Base-by-base conservation (phyloP, 2,888 invertebrate genomes). In the Trachelus tabidus region DNA sequence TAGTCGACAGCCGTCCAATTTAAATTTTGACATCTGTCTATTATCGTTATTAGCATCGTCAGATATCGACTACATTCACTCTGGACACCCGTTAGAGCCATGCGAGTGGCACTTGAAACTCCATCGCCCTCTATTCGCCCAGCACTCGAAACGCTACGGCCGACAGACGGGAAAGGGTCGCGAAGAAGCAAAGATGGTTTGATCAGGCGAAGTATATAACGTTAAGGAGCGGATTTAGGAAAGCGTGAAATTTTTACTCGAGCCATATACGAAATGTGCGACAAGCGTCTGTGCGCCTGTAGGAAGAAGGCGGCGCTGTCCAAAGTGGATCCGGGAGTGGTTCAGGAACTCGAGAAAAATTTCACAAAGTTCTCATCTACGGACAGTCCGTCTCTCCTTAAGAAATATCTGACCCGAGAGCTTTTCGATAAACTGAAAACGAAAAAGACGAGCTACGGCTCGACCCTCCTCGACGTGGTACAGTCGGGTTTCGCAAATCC, bases 401-500 rank as follows among this genome's bases (percentile, higher is more conserved):
- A 95, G 91, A 94, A 94, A 90, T 93, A 94, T 89, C 90, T 94
- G 81, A 93, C 93, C 73, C 90, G 90, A 81, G 77, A 78, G 68
- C 73, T 83, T 30, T 83, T 85, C 79, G 93, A 94, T 82, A 89
- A 91, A 79, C 89, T 94, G 78, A 94, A 94, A 92, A 90, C 85
- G 77, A 92, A 92, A 81, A 93, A 93, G 90, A 95, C 94, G 74
- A 90, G 92, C 77, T 93, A 93, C 85, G 94, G 94, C 34, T 94
- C 94, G 34, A 93, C 93, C n/a, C 92, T 95, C 73, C 90, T 94
- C 81, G 95, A 95, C 89, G 94, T 94, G 84, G 93, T 95, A 84
- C 94, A 94, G 84, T 95, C 95, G 82, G 95, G 95, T 78, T 91
- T 95, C 56, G 93, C 93, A 87, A 95, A 96, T 90, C 92, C 93